A percentile compares a stretch with the other conserved stretches of the same genome.
phyloP scores from a whole-genome alignment of 1,140 invertebrate genomes.

The Aricia agestis region DNA sequence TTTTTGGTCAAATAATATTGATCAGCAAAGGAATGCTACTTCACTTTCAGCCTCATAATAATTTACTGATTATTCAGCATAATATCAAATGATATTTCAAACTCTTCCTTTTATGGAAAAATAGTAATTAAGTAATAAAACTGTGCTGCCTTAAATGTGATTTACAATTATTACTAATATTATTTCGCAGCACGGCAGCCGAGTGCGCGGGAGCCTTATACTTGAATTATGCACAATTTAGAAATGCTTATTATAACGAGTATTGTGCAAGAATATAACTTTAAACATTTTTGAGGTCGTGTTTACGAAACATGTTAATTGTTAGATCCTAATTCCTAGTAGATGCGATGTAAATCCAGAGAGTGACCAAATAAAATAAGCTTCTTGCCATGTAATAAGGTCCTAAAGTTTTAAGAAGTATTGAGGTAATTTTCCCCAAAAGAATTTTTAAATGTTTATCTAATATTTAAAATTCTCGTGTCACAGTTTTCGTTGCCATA shows the following conservation, averaged over 20 bases:
- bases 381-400: too few relatives aligned
- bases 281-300: background rate
- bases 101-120: background rate
- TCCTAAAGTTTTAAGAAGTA: too few relatives aligned
- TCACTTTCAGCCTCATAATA: background rate
- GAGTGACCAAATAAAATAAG: too few relatives aligned
- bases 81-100: background rate
- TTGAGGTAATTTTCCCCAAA: too few relatives aligned
- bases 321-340: too few relatives aligned
- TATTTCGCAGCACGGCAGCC: background rate
- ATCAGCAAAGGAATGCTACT: background rate
- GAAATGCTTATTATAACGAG: background rate
- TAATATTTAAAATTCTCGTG: too few relatives aligned
- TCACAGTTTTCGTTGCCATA: too few relatives aligned
- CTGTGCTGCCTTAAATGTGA: background rate
- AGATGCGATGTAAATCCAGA: too few relatives aligned
- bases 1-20: background rate
- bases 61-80: background rate
- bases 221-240: background rate
- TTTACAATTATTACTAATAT: background rate
- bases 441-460: too few relatives aligned
- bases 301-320: too few relatives aligned
- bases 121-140: background rate
- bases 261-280: background rate
- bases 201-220: background rate